Evolutionary conservation across 2,888 invertebrate genomes (phyloP), one percentile per base, ranked within the genome.

Genomic region (Troilus luridus): DNA sequence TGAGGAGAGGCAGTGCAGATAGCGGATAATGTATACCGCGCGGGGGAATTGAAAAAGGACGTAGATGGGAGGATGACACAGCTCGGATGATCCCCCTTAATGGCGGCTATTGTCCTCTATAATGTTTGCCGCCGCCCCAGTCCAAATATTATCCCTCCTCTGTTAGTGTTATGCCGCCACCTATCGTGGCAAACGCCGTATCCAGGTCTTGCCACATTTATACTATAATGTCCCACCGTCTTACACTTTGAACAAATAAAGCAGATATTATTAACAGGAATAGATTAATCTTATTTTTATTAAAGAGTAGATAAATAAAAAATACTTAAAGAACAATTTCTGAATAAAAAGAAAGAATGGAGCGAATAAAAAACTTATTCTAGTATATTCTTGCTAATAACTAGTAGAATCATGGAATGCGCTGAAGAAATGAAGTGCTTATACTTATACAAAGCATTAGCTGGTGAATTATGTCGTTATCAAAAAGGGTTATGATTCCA

Each of bases 21-120:
- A 85, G 56, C 56, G 56, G 54, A 1, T 85, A 85, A 85, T 85
- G 85, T 85, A 85, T 85, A 54, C 85, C 56, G 85, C 9, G 54
- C 0, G n/a, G 85, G 85, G 85, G 85, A 85, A 85, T 85, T 85
- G 85, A 85, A 85, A 85, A 85, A 85, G 85, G 85, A 54, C 85
- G 85, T 54, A 56, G 72, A 77, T 41, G 72, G 85, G 85, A 85
- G 85, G 85, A 85, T 85, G 85, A 85, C 85, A 85, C 56, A 85
- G 85, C 85, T 54, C 10, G 85, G 85, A 85, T 85, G 85, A 85
- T 85, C 85, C 56, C 85, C 85, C 85, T 85, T 85, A 85, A 85
- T 85, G 85, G 85, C 85, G 21, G 85, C 85, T 58, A 85, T 85
- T 85, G 85, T 85, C 85, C 85, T 85, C 85, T 85, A 85, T 85